Percentiles rank a stretch among this genome's conserved stretches.
phyloP scores from a whole-genome alignment of 2,888 invertebrate genomes.

The Heliothis peltigera region DNA sequence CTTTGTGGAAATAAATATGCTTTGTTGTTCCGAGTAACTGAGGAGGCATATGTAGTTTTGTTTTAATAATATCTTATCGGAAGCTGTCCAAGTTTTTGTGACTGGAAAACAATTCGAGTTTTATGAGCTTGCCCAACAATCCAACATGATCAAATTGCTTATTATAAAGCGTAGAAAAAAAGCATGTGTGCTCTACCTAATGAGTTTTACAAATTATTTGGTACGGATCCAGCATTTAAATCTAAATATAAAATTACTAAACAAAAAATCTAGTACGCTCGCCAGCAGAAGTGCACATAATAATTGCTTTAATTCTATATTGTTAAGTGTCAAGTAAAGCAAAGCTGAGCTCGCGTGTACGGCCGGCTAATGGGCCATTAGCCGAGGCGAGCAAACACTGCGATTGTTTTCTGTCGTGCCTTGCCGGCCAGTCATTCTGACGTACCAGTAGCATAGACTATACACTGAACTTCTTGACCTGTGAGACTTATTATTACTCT shows the following conservation, averaged over 20 bases:
- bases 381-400: conserved; percentile 71
- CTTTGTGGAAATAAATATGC: conserved; percentile 53
- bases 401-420: conserved; percentile 76
- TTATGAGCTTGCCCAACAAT: no score
- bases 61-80: no score
- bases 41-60: no score
- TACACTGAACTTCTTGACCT: neutral
- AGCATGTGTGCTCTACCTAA: no score
- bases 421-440: conserved; percentile 32
- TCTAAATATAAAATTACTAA: neutral
- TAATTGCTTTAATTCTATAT: conserved; percentile 55
- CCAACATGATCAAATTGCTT: no score
- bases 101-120: no score
- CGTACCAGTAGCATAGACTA: conserved; percentile 21
- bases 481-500: neutral
- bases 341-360: conserved; percentile 60
- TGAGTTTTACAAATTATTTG: neutral
- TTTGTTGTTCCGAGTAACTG: conserved; percentile 44
- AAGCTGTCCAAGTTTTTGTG: no score
- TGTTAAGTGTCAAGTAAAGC: conserved; percentile 54
- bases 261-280: neutral
- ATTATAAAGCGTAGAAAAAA: no score
- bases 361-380: conserved; percentile 76
- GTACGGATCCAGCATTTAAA: neutral
- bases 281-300: conserved; percentile 35